phyloP scores from a whole-genome alignment of 1,140 invertebrate species.

The Melanaphis sacchari region DNA sequence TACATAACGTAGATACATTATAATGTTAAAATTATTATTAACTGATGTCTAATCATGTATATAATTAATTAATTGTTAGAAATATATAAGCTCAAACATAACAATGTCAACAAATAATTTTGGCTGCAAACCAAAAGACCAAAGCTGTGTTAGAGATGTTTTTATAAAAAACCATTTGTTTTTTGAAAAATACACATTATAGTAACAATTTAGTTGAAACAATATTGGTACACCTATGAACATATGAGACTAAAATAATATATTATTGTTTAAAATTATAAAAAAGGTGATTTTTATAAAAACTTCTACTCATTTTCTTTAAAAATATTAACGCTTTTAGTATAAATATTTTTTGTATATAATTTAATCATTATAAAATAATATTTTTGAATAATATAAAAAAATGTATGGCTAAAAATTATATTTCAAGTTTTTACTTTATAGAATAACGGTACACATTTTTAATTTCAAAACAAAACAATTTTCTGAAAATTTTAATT shows the following conservation, averaged over 20 bases:
- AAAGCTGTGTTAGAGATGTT: not conserved
- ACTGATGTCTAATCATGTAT: not conserved
- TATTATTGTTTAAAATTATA: no score
- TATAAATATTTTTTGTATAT: no score
- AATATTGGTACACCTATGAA: not conserved
- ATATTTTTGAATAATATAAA: no score
- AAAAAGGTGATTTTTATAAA: no score
- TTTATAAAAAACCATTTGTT: not conserved
- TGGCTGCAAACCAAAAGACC: not conserved
- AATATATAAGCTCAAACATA: not conserved
- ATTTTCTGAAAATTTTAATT: not conserved
- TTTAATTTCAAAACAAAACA: not conserved
- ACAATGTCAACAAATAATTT: not conserved
- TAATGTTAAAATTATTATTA: not conserved
- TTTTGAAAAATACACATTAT: not conserved
- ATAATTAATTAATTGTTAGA: not conserved
- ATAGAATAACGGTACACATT: not conserved
- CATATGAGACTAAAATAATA: no score
- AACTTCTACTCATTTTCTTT: no score
- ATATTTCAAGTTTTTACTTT: not conserved
- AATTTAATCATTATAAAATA: no score
- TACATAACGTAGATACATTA: not conserved
- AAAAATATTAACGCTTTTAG: no score
- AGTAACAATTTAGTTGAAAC: not conserved
- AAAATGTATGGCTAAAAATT: no score